phyloP scores from a whole-genome alignment of 1,140 invertebrate species.

The Lordiphosa clarofinis region DNA sequence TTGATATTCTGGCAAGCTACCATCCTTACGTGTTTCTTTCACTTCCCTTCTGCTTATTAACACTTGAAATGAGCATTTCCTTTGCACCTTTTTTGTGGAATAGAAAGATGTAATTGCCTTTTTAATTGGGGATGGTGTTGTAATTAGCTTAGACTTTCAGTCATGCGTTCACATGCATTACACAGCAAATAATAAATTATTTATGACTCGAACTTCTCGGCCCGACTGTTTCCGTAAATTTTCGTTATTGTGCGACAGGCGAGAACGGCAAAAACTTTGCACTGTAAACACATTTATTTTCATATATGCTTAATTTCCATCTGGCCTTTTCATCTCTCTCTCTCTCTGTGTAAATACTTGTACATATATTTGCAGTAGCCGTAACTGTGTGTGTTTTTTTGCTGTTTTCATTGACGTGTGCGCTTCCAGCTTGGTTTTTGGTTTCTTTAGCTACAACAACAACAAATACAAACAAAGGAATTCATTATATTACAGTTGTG shows the following conservation, averaged over 20 bases:
- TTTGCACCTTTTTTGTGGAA: too few species aligned
- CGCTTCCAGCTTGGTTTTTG: constrained; percentile 22
- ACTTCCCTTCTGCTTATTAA: too few species aligned
- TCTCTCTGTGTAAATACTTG: constrained; percentile 2
- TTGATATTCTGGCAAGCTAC: constrained; percentile 3
- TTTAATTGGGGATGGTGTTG: too few species aligned
- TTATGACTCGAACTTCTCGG: constrained; percentile 13
- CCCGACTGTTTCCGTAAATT: constrained; percentile 33
- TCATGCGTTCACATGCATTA: not conserved
- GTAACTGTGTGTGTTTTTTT: constrained; percentile 5
- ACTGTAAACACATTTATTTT: constrained; percentile 51
- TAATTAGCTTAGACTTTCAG: not conserved
- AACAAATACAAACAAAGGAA: constrained; percentile 70
- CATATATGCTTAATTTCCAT: constrained; percentile 57
- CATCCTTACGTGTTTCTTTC: not conserved
- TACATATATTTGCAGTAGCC: constrained; percentile 34
- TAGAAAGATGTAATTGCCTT: too few species aligned
- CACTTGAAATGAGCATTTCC: too few species aligned
- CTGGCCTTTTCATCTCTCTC: constrained; percentile 32
- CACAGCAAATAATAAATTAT: constrained; percentile 35
- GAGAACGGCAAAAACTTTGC: constrained; percentile 35
- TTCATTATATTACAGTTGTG: constrained; percentile 72
- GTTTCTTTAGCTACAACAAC: constrained; percentile 36
- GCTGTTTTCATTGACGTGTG: constrained; percentile 29
- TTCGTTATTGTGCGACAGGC: constrained; percentile 30